Conservation (phyloP, 2,888 invertebrate species). For the Muschampia plurimacula region DNA sequence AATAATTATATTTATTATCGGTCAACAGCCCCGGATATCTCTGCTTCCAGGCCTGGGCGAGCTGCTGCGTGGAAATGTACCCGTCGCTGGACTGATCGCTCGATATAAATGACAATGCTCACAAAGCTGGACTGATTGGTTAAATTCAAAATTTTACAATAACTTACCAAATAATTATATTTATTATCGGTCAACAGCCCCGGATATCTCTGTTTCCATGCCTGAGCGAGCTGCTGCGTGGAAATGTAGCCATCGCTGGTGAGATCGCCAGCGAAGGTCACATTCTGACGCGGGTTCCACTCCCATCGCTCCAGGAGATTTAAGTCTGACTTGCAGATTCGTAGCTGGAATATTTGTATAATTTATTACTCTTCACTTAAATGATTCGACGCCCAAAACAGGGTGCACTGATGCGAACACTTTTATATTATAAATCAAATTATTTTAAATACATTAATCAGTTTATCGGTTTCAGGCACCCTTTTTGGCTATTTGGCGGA, state of each 20-base stretch:
- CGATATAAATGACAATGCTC: not conserved
- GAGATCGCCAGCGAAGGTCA: slow-evolving; percentile 85
- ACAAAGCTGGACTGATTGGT: too few species aligned
- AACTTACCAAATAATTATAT: slow-evolving; percentile 83
- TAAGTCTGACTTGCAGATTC: slow-evolving; percentile 89
- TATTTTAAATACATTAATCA: too few species aligned
- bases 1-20: slow-evolving; percentile 80
- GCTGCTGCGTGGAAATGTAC: slow-evolving; percentile 83
- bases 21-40: slow-evolving; percentile 88
- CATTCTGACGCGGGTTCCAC: slow-evolving; percentile 87
- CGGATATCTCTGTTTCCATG: slow-evolving; percentile 88
- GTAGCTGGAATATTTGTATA: slow-evolving; percentile 60
- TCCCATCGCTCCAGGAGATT: slow-evolving; percentile 88
- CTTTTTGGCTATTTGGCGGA: too few species aligned
- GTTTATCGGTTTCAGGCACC: too few species aligned
- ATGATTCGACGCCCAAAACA: too few species aligned
- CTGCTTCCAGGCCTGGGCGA: slow-evolving; percentile 88
- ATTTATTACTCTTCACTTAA: too few species aligned
- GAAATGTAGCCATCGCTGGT: slow-evolving; percentile 88
- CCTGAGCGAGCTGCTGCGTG: slow-evolving; percentile 88
- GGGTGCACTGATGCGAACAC: too few species aligned
- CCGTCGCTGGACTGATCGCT: not conserved
- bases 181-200: slow-evolving; percentile 85
- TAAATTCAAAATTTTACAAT: too few species aligned
- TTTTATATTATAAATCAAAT: too few species aligned